A percentile compares a stretch with the other conserved stretches of the same genome.
Evolutionary conservation across 2,797 vertebrate species (phyloP).

Genomic region (Champsocephalus esox): DNA sequence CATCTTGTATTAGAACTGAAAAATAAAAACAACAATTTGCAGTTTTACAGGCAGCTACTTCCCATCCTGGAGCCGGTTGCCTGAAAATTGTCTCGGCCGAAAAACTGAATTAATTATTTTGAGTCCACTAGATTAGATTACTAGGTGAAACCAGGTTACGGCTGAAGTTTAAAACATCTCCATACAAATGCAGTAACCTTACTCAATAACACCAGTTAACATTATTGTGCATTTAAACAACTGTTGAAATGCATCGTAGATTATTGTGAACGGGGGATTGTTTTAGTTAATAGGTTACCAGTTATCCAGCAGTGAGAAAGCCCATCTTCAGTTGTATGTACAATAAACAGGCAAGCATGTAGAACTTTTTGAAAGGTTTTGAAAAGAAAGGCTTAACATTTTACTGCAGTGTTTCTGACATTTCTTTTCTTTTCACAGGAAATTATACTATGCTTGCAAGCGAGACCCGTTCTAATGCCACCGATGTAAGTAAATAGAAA

Average conservation of each 20-base stretch:
- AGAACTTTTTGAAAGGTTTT: too few species aligned
- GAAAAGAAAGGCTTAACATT: background rate
- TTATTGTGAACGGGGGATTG: background rate
- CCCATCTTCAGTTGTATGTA: background rate
- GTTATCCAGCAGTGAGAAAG: background rate
- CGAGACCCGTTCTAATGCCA: background rate
- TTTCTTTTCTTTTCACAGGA: conserved; percentile 62
- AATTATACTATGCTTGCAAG: conserved; percentile 13
- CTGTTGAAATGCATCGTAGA: background rate
- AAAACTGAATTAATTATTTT: too few species aligned
- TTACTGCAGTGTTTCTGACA: conserved; percentile 1
- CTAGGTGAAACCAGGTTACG: background rate
- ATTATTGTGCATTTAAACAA: background rate
- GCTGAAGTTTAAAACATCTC: background rate
- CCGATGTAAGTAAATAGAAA: conserved; percentile 56
- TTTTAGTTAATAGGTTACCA: conserved; percentile 2
- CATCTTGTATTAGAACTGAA: background rate
- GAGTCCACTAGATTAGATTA: background rate
- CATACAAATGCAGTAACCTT: background rate
- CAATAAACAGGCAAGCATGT: too few species aligned
- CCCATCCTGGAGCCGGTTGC: too few species aligned
- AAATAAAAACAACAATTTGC: background rate
- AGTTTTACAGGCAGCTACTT: background rate
- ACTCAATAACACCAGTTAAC: background rate
- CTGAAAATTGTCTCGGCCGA: too few species aligned